Percentiles rank a stretch among this genome's conserved stretches.
phyloP scores from a whole-genome alignment of 2,113 vertebrate genomes.

The Leucosticte australis region DNA sequence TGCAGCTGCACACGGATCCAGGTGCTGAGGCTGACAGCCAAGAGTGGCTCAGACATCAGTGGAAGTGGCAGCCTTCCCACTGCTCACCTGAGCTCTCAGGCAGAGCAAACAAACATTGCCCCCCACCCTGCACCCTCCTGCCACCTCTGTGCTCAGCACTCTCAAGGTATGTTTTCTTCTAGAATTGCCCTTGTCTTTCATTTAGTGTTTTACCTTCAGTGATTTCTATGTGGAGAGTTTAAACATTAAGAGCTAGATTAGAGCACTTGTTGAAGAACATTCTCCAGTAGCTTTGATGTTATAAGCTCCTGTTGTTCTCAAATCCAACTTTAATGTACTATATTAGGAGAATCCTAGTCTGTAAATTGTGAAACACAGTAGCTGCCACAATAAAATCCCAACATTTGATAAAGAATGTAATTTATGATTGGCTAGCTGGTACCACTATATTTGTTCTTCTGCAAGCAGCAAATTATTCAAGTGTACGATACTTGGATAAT shows the following conservation, averaged over 20 bases:
- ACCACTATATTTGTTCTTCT: background rate
- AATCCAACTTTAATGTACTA: background rate
- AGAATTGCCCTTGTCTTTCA: background rate
- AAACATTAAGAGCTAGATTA: background rate
- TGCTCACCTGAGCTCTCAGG: background rate
- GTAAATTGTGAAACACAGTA: background rate
- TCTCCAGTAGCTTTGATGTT: background rate
- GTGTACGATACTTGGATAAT: background rate
- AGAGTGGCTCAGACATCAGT: rapidly evolving
- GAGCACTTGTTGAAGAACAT: background rate
- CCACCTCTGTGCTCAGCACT: background rate
- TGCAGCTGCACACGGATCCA: constrained; percentile 33
- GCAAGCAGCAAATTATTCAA: background rate
- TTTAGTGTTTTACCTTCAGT: background rate
- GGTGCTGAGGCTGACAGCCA: background rate
- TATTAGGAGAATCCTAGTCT: background rate
- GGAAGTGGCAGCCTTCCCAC: background rate
- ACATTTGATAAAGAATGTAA: background rate
- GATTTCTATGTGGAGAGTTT: background rate
- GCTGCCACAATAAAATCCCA: background rate
- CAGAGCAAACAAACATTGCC: background rate
- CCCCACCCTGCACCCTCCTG: background rate
- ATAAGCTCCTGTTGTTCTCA: background rate
- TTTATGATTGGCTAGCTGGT: background rate
- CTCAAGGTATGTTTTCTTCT: background rate